Percentiles rank a stretch among this genome's conserved stretches.
Conservation (phyloP, 2,797 vertebrate species). For the Labroides dimidiatus region DNA sequence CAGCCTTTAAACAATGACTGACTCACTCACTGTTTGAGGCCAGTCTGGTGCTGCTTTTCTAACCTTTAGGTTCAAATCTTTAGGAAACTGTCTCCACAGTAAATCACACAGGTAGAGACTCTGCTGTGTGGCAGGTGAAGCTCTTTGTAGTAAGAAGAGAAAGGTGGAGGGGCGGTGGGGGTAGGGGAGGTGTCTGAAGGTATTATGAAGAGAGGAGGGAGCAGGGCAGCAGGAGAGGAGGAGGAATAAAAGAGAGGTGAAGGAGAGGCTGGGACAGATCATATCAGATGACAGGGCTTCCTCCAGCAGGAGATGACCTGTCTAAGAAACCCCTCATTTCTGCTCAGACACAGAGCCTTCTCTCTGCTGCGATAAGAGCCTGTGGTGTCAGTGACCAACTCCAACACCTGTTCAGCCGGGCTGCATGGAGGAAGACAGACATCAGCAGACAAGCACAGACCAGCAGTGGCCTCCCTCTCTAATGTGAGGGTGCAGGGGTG, state of each 20-base stretch:
- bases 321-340: constrained; percentile 82
- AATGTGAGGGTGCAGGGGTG: constrained; percentile 37
- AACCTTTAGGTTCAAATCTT: too few relatives aligned
- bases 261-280: constrained; percentile 30
- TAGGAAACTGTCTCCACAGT: not conserved
- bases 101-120: constrained; percentile 16
- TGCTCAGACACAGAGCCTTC: constrained; percentile 70
- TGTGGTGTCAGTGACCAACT: constrained; percentile 34
- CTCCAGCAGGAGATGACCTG: constrained; percentile 84
- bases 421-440: constrained; percentile 42
- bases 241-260: constrained; percentile 23
- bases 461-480: constrained; percentile 31
- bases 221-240: constrained; percentile 5
- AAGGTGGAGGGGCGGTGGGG: constrained; percentile 14
- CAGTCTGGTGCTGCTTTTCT: too few relatives aligned
- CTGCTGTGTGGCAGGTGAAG: constrained; percentile 8
- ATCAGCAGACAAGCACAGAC: constrained; percentile 54
- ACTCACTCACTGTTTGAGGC: too few relatives aligned
- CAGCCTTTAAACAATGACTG: too few relatives aligned
- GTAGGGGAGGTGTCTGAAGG: constrained; percentile 28
- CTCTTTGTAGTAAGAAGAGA: constrained; percentile 44
- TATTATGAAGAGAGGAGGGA: constrained; percentile 21
- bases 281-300: constrained; percentile 73
- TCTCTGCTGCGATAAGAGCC: constrained; percentile 54
- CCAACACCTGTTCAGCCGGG: constrained; percentile 67